phyloP scores from a whole-genome alignment of 2,113 vertebrate species.

The Elachura formosa region DNA sequence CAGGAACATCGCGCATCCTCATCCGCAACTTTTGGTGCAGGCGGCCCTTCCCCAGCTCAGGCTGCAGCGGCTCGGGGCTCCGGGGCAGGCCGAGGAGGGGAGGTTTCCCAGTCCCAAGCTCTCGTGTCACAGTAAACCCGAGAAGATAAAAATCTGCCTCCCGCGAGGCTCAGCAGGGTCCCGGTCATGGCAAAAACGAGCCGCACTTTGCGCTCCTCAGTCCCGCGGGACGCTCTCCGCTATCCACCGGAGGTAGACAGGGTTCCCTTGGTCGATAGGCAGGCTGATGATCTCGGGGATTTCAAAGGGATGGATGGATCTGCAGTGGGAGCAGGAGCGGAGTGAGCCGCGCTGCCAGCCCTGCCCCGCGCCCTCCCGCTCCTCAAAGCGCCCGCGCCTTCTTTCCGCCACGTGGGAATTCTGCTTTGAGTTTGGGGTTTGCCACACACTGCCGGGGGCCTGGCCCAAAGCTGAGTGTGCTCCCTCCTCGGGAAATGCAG shows the following conservation, averaged over 20 bases:
- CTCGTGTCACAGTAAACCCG: accelerated
- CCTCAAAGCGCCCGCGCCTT: not conserved
- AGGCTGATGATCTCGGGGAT: conserved; percentile 85
- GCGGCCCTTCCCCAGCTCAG: not conserved
- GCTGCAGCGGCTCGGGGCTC: not conserved
- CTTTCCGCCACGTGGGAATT: not conserved
- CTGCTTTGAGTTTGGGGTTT: not conserved
- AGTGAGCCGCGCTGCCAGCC: too few species aligned
- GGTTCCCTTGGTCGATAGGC: conserved; percentile 78
- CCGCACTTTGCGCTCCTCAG: accelerated
- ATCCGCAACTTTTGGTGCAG: accelerated
- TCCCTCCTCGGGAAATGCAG: not conserved
- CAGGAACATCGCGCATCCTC: accelerated
- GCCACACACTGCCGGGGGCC: not conserved
- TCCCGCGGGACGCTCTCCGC: conserved; percentile 73
- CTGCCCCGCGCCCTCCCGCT: not conserved
- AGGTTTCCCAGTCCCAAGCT: not conserved
- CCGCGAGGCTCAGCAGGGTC: accelerated
- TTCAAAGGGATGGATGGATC: conserved; percentile 84
- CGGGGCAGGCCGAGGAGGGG: not conserved
- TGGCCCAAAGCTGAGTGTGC: not conserved
- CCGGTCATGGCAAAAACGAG: accelerated
- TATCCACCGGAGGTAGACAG: conserved; percentile 79
- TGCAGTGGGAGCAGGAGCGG: conserved; percentile 44
- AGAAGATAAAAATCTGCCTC: not conserved